Percentiles rank a stretch among this genome's conserved stretches.
phyloP scores from a whole-genome alignment of 2,888 invertebrate species.

The Morinoia aosen region DNA sequence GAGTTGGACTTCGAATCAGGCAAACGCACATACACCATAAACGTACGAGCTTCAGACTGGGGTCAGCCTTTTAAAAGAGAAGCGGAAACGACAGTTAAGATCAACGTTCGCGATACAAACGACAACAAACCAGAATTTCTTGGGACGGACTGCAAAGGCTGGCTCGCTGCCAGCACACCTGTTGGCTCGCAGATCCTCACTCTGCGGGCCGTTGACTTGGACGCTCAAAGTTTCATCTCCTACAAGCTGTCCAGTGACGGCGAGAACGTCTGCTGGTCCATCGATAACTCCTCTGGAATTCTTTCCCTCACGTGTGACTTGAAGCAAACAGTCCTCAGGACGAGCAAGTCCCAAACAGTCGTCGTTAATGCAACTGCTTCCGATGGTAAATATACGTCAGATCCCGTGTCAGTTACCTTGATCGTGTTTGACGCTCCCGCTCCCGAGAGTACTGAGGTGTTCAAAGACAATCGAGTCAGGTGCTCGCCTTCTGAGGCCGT shows the following conservation, averaged over 20 bases:
- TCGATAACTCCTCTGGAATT: slow-evolving; percentile 86
- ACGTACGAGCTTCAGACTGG: slow-evolving; percentile 95
- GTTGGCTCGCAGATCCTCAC: slow-evolving; percentile 87
- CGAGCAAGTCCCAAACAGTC: slow-evolving; percentile 77
- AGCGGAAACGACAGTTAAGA: slow-evolving; percentile 88
- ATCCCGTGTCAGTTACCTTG: slow-evolving; percentile 83
- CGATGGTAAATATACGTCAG: slow-evolving; percentile 92
- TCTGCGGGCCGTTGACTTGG: slow-evolving; percentile 93
- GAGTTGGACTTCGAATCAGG: slow-evolving; percentile 92
- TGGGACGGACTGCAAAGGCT: slow-evolving; percentile 84
- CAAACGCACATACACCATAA: slow-evolving; percentile 84
- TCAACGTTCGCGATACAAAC: slow-evolving; percentile 88
- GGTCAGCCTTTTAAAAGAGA: slow-evolving; percentile 90
- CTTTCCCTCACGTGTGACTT: slow-evolving; percentile 89
- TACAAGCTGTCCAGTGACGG: slow-evolving; percentile 91
- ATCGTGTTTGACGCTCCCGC: slow-evolving; percentile 77
- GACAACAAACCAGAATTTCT: slow-evolving; percentile 86
- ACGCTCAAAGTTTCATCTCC: slow-evolving; percentile 88
- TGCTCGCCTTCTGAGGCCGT: slow-evolving; percentile 74
- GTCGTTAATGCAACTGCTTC: slow-evolving; percentile 84
- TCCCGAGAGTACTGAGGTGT: slow-evolving; percentile 35
- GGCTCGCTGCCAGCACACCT: slow-evolving; percentile 82
- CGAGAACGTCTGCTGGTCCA: slow-evolving; percentile 88
- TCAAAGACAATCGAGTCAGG: slow-evolving; percentile 23
- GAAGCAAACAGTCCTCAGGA: slow-evolving; percentile 75